These are phyloP conservation scores for Mastigias papua DNA, from an alignment of 30 jellyfish, hydroid and myxozoan species.

Conservation along the genomic window DNA sequence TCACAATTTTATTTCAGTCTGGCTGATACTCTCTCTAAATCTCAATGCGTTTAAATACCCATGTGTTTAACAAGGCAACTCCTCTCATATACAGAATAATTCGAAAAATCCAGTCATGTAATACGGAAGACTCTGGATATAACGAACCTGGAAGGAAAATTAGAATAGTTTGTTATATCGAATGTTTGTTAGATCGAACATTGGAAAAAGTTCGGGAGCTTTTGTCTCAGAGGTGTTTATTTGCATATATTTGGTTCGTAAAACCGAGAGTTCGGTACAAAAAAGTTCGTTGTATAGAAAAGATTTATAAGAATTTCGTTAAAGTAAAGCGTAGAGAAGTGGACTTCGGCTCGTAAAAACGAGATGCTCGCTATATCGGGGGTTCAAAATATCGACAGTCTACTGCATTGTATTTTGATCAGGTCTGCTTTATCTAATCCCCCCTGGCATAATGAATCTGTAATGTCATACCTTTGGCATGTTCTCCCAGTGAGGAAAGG, in stretches of 20 bases:
- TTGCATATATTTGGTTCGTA: background rate
- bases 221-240: background rate
- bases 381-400: background rate
- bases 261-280: background rate
- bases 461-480: conserved; percentile 92
- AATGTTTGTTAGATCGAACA: background rate
- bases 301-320: background rate
- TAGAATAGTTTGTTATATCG: too few relatives aligned
- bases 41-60: too few relatives aligned
- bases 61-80: too few relatives aligned
- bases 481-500: conserved; percentile 79
- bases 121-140: too few relatives aligned
- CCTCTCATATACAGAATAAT: too few relatives aligned
- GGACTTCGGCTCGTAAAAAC: background rate
- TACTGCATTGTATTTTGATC: background rate
- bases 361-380: background rate
- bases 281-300: background rate
- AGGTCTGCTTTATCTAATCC: too few relatives aligned
- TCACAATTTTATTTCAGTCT: too few relatives aligned
- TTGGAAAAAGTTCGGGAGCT: too few relatives aligned
- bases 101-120: too few relatives aligned
- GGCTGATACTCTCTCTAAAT: too few relatives aligned
- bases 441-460: too few relatives aligned
- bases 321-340: background rate
- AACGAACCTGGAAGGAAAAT: too few relatives aligned